Percentiles rank a stretch among this genome's conserved stretches.
Evolutionary conservation across 2,113 vertebrate genomes (phyloP).

Genomic region (human): DNA sequence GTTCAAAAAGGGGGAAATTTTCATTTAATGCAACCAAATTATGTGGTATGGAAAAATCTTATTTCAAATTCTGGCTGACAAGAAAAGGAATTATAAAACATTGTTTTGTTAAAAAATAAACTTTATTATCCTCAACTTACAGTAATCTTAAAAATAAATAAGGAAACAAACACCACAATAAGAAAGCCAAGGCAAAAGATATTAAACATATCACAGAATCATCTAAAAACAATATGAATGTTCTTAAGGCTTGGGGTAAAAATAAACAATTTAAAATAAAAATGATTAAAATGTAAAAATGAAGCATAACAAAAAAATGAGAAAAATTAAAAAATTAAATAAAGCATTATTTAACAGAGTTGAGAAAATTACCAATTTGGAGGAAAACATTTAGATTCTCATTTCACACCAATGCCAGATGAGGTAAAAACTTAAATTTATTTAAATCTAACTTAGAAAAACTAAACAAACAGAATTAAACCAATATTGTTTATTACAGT

Average conservation of each 20-base stretch:
- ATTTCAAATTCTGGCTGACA: slow-evolving; percentile 18
- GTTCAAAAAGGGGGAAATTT: slow-evolving; percentile 28
- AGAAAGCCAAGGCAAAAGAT: slow-evolving; percentile 15
- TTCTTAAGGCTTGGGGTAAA: slow-evolving; percentile 12
- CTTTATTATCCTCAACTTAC: slow-evolving; percentile 64
- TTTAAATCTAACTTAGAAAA: slow-evolving; percentile 49
- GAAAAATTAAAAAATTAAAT: not conserved
- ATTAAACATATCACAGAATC: not conserved
- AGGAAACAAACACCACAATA: slow-evolving; percentile 26
- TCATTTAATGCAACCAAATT: slow-evolving; percentile 38
- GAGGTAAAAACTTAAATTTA: slow-evolving; percentile 38
- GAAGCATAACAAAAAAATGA: not conserved
- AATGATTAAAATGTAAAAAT: slow-evolving; percentile 38
- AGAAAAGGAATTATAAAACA: slow-evolving; percentile 52
- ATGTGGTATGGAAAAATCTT: not conserved
- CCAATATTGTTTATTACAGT: slow-evolving; percentile 52
- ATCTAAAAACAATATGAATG: slow-evolving; percentile 9
- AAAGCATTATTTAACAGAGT: slow-evolving; percentile 32
- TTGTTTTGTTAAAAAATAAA: slow-evolving; percentile 50
- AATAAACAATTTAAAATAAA: not conserved
- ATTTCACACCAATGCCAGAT: not conserved
- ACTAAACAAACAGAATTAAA: slow-evolving; percentile 34
- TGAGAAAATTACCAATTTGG: slow-evolving; percentile 10
- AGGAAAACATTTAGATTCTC: slow-evolving; percentile 56
- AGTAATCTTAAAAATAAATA: slow-evolving; percentile 45